phyloP scores from a whole-genome alignment of 1,140 invertebrate genomes.

The Drosophila carrolli region DNA sequence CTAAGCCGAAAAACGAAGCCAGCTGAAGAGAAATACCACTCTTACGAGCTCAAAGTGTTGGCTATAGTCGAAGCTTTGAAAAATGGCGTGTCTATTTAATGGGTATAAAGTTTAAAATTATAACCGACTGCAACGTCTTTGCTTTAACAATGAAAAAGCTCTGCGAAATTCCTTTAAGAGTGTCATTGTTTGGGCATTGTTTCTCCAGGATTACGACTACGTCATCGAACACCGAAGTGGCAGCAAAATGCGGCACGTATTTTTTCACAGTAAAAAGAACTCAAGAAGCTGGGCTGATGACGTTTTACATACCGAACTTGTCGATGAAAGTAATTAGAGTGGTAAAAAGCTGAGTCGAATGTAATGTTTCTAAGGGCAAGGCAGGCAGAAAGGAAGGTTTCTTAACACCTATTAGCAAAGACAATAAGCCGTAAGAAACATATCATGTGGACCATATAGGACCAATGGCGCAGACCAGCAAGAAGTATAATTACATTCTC shows the following conservation, averaged over 20 bases:
- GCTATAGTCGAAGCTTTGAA: neutral
- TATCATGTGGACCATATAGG: too few relatives aligned
- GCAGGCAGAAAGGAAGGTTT: neutral
- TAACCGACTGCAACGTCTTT: neutral
- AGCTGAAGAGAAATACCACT: too few relatives aligned
- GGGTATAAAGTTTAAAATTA: neutral
- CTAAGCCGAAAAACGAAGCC: too few relatives aligned
- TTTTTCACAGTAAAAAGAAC: neutral
- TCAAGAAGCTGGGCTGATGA: neutral
- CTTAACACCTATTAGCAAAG: neutral
- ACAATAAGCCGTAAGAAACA: too few relatives aligned
- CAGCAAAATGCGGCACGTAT: too few relatives aligned
- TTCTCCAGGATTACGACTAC: too few relatives aligned
- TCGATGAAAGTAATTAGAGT: neutral
- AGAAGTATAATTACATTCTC: constrained; percentile 1
- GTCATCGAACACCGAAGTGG: too few relatives aligned
- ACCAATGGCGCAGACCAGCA: too few relatives aligned
- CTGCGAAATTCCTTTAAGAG: too few relatives aligned
- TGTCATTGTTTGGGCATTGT: too few relatives aligned
- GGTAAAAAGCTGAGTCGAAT: neutral
- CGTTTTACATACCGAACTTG: neutral
- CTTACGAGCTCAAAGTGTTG: too few relatives aligned
- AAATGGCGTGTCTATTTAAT: neutral
- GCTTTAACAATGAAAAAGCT: neutral
- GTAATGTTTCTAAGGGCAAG: neutral